Conservation (phyloP, 1,140 invertebrate species). For the Drosophila willistoni region DNA sequence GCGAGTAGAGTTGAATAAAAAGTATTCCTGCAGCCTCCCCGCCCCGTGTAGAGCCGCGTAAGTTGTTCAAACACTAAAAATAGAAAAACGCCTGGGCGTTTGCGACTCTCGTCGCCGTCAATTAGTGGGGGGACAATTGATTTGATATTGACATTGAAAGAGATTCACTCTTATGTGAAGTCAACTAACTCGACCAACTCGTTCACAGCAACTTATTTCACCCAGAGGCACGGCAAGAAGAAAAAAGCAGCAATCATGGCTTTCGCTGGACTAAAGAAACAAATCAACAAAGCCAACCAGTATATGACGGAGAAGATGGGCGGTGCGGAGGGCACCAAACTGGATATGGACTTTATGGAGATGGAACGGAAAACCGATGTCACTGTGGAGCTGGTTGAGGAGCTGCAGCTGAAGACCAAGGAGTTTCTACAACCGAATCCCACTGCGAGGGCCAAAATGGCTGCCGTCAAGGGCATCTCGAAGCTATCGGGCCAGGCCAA, state of each 20-base stretch:
- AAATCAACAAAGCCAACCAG: constrained; percentile 99
- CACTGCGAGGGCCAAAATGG: constrained; percentile 96
- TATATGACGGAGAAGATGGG: constrained; percentile 99
- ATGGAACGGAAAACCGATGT: constrained; percentile 99
- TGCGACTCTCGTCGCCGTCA: neutral
- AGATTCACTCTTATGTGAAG: constrained; percentile 45
- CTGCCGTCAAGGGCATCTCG: constrained; percentile 95
- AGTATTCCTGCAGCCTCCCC: constrained; percentile 42
- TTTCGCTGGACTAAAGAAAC: constrained; percentile 98
- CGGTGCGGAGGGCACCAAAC: constrained; percentile 99
- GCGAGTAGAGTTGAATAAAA: constrained; percentile 49
- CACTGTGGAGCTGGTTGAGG: constrained; percentile 97
- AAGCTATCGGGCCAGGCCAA: constrained; percentile 94
- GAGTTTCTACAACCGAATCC: constrained; percentile 99
- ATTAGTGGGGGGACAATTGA: constrained; percentile 4
- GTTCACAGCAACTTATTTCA: constrained; percentile 68
- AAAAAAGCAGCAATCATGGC: constrained; percentile 88
- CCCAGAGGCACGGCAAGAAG: constrained; percentile 32
- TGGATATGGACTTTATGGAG: constrained; percentile 98
- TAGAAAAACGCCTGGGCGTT: constrained; percentile 45
- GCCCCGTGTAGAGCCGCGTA: constrained; percentile 57
- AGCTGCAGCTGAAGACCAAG: constrained; percentile 97
- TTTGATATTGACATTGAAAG: constrained; percentile 54
- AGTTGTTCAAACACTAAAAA: constrained; percentile 77
- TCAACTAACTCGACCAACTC: constrained; percentile 74